These are phyloP conservation scores for Chiloscyllium plagiosum DNA, from an alignment of 2,113 vertebrate species.

Conservation along the genomic window DNA sequence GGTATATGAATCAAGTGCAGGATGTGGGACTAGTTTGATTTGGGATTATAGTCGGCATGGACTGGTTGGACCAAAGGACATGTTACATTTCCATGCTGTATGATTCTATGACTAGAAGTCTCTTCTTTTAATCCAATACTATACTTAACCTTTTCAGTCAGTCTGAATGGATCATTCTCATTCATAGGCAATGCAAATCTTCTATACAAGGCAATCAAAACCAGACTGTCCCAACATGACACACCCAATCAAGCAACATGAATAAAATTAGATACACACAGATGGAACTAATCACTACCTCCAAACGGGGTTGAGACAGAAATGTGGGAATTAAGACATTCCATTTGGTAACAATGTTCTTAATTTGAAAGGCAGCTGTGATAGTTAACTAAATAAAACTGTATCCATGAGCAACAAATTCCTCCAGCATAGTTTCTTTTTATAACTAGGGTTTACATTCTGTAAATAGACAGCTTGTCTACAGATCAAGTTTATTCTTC, in stretches of 20 bases:
- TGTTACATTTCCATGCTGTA: no score
- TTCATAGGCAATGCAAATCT: neutral
- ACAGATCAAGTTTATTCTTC: neutral
- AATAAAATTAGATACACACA: neutral
- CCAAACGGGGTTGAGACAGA: neutral
- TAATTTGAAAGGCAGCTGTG: neutral
- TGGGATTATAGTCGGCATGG: no score
- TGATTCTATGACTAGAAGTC: no score
- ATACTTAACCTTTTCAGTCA: no score
- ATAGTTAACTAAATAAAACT: neutral
- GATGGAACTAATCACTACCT: neutral
- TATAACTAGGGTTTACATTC: neutral
- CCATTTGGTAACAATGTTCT: neutral
- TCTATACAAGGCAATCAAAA: neutral
- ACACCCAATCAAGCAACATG: neutral
- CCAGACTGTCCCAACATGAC: neutral
- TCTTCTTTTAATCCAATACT: no score
- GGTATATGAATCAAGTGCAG: no score
- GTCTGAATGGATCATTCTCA: neutral
- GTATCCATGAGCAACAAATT: neutral
- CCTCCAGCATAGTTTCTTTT: neutral
- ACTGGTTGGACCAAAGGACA: no score
- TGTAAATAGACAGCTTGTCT: neutral
- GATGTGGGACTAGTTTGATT: no score
- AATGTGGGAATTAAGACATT: neutral